Base-by-base conservation (phyloP, 1,140 invertebrate species). In the Drosophila orena region DNA sequence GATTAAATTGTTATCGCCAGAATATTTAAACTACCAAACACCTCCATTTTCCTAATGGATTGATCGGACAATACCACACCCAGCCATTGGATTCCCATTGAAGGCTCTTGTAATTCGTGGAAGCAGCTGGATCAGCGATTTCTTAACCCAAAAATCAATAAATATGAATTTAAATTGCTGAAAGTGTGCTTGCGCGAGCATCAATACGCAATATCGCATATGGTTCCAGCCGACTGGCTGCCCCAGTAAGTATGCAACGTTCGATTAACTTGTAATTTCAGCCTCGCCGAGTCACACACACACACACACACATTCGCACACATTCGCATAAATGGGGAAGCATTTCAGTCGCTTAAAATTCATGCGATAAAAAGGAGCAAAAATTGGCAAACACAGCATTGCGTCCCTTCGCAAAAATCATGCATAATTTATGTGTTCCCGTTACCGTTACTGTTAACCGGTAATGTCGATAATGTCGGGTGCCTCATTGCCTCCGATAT, bases 161-260 rank as follows among this genome's bases (percentile, higher is more conserved):
- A 65, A 66, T 66, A 75, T 75, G 53, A 75, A 75, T 75, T 75
- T 75, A 65, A 75, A 75, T 65, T 65, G 47, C 70, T 42, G 40
- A 75, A 65, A 44, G 47, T 60, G 38, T 46, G 52, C 46, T 20
- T 43, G 17, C 27, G 46, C 14, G 56, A 17, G 53, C 37, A 74
- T 61, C 75, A 70, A 70, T 75, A 76, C 43, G 71, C 61, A 52
- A 53, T 70, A 74, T 64, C 78, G 71, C 40, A 38, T 57, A 55
- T 73, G 44, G 56, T 68, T 84, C 58, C 62, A 57, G 37, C 24
- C 42, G 49, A 64, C 38, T 80, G 58, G 35, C 38, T 80, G 40
- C 57, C 35, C 74, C 64, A 37, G 83, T 88, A 88, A 81, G 83
- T 85, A 88, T 71, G 64, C 69, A 78, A 77, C 44, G 49, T 50